Percentiles rank a stretch among this genome's conserved stretches.
phyloP scores from a whole-genome alignment of 2,113 vertebrate genomes.

The Hoplias malabaricus region DNA sequence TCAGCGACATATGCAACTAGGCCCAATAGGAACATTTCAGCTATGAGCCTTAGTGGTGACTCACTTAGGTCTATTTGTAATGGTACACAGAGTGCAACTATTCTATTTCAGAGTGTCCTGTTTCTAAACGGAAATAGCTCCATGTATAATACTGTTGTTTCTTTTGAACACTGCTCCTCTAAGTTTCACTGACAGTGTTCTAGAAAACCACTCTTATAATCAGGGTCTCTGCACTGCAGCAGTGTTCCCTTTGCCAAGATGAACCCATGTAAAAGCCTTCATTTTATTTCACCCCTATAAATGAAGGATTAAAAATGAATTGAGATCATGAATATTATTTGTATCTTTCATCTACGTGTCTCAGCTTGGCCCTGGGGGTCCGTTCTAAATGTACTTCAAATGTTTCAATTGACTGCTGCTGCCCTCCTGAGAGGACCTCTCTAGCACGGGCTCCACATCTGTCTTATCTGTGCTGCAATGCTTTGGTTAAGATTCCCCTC shows the following conservation, averaged over 20 bases:
- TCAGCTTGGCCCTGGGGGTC: not conserved
- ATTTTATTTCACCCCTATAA: not conserved
- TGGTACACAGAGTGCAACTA: not conserved
- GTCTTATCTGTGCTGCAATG: constrained; percentile 48
- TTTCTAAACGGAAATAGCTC: not conserved
- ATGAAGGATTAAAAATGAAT: constrained; percentile 3
- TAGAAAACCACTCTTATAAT: not conserved
- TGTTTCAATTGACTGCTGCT: constrained; percentile 46
- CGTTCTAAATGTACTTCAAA: constrained; percentile 27
- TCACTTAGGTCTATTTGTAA: not conserved
- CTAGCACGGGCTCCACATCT: constrained; percentile 40
- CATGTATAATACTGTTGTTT: constrained; percentile 3
- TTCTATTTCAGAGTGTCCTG: constrained; percentile 5
- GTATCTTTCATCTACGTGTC: not conserved
- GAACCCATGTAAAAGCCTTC: not conserved
- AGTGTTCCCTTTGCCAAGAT: not conserved
- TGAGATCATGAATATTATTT: constrained; percentile 1
- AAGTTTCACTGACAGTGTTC: not conserved
- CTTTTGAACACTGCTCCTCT: not conserved
- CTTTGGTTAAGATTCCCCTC: constrained; percentile 57
- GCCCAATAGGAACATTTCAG: not conserved
- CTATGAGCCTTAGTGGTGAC: not conserved
- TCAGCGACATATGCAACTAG: not conserved
- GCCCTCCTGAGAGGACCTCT: constrained; percentile 35
- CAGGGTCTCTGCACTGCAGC: constrained; percentile 21